phyloP scores from a whole-genome alignment of 2,113 vertebrate species.

The Phainopepla nitens region DNA sequence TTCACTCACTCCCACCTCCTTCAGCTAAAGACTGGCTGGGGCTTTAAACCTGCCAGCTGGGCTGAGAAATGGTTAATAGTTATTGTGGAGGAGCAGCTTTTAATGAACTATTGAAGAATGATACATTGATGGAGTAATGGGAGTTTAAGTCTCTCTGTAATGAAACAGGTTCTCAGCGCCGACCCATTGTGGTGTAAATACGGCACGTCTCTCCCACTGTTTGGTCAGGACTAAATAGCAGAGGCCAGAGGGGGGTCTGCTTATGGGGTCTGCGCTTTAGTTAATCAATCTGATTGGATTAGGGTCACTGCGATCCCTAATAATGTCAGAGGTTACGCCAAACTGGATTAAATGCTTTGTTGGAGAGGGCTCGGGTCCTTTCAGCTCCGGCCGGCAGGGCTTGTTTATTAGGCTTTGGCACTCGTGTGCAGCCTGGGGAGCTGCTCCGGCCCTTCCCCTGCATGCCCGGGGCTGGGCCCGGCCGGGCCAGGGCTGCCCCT shows the following conservation, averaged over 20 bases:
- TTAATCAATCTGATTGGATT: constrained; percentile 99
- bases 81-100: constrained; percentile 77
- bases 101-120: constrained; percentile 85
- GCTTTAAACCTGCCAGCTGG: constrained; percentile 70
- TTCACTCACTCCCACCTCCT: constrained; percentile 49
- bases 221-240: constrained; percentile 74
- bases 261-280: constrained; percentile 75
- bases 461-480: background rate
- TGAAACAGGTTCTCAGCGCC: constrained; percentile 81
- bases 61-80: constrained; percentile 75
- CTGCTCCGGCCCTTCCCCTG: background rate
- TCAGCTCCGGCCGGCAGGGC: constrained; percentile 27
- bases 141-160: constrained; percentile 81
- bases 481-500: background rate
- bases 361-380: constrained; percentile 60
- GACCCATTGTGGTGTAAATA: constrained; percentile 85
- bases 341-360: constrained; percentile 90
- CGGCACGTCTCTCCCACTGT: constrained; percentile 73
- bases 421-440: constrained; percentile 33
- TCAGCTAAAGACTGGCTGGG: constrained; percentile 36
- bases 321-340: constrained; percentile 91
- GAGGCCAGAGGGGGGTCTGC: constrained; percentile 71
- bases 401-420: constrained; percentile 71
- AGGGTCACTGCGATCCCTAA: constrained; percentile 90
- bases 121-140: constrained; percentile 78